Conservation (phyloP, 2,888 invertebrate species). For the Clusia tigrina region DNA sequence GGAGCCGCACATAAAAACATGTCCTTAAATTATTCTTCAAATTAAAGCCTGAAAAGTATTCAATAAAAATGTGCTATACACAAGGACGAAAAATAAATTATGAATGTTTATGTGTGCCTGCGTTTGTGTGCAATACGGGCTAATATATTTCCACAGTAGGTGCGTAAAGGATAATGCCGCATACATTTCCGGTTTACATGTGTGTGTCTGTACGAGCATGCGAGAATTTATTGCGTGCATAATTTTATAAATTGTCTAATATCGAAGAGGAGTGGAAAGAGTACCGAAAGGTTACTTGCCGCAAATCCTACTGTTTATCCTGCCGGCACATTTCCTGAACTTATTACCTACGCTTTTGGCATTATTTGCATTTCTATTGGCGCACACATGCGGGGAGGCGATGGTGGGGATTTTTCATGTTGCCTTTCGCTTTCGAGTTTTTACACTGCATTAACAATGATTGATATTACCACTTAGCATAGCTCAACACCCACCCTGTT, state of each 20-base stretch:
- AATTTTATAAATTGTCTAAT: slow-evolving; percentile 33
- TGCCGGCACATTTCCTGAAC: slow-evolving; percentile 7
- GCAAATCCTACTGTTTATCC: slow-evolving; percentile 7
- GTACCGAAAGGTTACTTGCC: not conserved
- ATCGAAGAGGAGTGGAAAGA: not conserved
- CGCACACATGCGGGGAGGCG: too few species aligned
- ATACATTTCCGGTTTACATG: too few species aligned
- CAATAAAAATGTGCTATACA: too few species aligned
- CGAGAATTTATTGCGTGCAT: slow-evolving; percentile 40
- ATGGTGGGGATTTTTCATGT: not conserved
- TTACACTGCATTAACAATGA: slow-evolving; percentile 44
- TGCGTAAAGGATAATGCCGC: too few species aligned
- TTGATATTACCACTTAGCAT: slow-evolving; percentile 43
- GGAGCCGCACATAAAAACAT: too few species aligned
- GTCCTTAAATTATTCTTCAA: too few species aligned
- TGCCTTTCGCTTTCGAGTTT: not conserved
- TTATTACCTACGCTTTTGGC: not conserved
- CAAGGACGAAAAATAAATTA: too few species aligned
- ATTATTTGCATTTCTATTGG: slow-evolving; percentile 1
- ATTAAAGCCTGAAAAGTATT: too few species aligned
- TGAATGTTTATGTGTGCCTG: too few species aligned
- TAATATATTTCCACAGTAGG: too few species aligned
- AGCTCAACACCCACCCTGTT: slow-evolving; percentile 31
- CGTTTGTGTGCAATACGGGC: too few species aligned
- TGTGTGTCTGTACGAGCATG: too few species aligned